Evolutionary conservation across 2,888 invertebrate genomes (phyloP), one percentile per base, ranked within the genome.

Genomic region (Emmelina monodactyla): DNA sequence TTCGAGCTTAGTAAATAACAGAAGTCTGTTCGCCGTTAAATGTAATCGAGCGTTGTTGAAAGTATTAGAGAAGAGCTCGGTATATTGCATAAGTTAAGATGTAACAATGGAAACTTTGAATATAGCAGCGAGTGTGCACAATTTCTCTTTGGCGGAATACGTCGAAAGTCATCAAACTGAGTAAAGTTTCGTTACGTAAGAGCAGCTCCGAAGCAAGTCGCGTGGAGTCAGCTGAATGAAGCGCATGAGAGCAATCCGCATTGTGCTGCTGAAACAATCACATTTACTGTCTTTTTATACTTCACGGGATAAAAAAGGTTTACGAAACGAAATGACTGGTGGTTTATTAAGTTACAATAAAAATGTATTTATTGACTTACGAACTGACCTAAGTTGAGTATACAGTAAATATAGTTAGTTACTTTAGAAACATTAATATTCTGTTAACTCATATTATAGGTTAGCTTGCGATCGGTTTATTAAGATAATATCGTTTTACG

Each of bases 1-100:
- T n/a, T n/a, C n/a, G n/a, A n/a, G n/a, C n/a, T n/a, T n/a, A 63
- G 72, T 72, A 75, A 76, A 75, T 76, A 78, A 76, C 69, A 71
- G 68, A 72, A 76, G 75, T 78, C 65, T 63, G 69, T 65, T 62
- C 58, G 70, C 64, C 68, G 72, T 78, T 76, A 78, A 75, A 67
- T 57, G 72, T 71, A 78, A 79, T 79, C 78, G 78, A 76, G 71
- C 76, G 73, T 63, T 62, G 59, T 62, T 62, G 66, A 75, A 79
- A 76, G 78, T 76, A 76, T 76, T 72, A 76, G 73, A 70, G 70
- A 69, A 70, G 69, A 70, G 66, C 65, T 70, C 69, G 68, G 62
- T 69, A 73, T 76, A 78, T 75, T 75, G 75, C 76, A 69, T 71
- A 78, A 78, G 76, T 78, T 78, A 62, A 65, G 71, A 70, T 70